phyloP scores from a whole-genome alignment of 2,113 vertebrate species.

The Azemiops feae region DNA sequence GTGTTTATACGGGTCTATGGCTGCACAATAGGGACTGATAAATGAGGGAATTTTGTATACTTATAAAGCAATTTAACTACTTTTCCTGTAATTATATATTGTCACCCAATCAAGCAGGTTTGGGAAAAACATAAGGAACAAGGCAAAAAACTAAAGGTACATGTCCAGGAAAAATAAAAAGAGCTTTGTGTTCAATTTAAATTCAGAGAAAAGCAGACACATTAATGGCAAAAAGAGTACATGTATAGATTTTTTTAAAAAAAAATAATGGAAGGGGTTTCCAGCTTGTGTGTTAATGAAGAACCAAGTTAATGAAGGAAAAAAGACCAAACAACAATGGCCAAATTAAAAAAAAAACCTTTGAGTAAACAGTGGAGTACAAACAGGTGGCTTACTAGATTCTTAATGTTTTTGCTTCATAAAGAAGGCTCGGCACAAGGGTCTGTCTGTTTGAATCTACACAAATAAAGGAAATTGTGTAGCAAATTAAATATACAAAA shows the following conservation, averaged over 20 bases:
- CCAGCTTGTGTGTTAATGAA: constrained; percentile 60
- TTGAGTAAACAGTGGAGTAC: constrained; percentile 65
- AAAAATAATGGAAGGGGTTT: constrained; percentile 57
- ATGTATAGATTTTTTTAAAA: constrained; percentile 44
- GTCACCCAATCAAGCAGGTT: constrained; percentile 87
- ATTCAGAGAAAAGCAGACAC: constrained; percentile 53
- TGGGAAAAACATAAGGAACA: constrained; percentile 70
- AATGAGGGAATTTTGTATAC: constrained; percentile 79
- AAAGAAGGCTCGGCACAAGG: constrained; percentile 51
- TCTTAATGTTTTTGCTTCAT: constrained; percentile 67
- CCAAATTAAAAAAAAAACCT: constrained; percentile 46
- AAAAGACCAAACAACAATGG: constrained; percentile 50
- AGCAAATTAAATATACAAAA: constrained; percentile 54
- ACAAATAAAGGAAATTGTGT: constrained; percentile 60
- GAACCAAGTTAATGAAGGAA: constrained; percentile 58
- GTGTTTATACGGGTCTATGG: constrained; percentile 76
- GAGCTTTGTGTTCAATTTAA: constrained; percentile 67
- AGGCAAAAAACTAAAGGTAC: constrained; percentile 63
- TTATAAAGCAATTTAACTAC: constrained; percentile 84
- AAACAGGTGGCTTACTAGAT: constrained; percentile 70
- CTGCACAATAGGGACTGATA: constrained; percentile 75
- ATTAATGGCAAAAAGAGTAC: constrained; percentile 68
- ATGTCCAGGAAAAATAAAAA: constrained; percentile 63
- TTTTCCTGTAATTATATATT: constrained; percentile 85
- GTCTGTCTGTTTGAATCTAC: constrained; percentile 45